Evolutionary conservation across 2,113 vertebrate species (phyloP), one percentile per base, ranked within the genome.

Genomic region (Prochilodus magdalenae): DNA sequence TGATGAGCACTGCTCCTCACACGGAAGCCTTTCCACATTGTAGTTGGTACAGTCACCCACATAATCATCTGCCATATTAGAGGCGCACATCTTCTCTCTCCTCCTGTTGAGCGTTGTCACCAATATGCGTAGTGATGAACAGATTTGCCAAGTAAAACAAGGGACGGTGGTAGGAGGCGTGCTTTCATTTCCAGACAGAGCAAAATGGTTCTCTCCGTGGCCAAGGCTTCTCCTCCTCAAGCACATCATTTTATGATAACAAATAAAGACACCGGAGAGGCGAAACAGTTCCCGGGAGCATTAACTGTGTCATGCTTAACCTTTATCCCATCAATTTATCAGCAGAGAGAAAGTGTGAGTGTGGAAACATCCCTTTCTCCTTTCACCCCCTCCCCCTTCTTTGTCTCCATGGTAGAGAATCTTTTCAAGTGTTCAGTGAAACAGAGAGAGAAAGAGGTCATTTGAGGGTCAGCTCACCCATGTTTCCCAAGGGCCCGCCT

Each of bases 261-360:
- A 91, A 90, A 89, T 90, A 85, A 83, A 85, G 86, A 88, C 88
- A 87, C 83, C 76, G 59, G 73, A 85, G 83, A 83, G 86, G 89
- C 72, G 70, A 88, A 79, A 80, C 86, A 86, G 88, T 90, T 93
- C 91, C 88, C 91, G 90, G 89, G 90, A 83, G 89, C 87, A 77
- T 87, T 77, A 79, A 66, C 86, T 60, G 73, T 85, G 89, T 91
- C 87, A 88, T 90, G 91, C 85, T 92, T 91, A 90, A 89, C 90
- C 89, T 89, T 73, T 83, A 87, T 87, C 89, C 77, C 84, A 79
- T 85, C 80, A 88, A 87, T 90, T 88, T 87, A 81, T 85, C 83
- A 88, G 88, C 83, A 74, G 78, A 87, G 79, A 73, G 59, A 82
- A 87, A 86, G 60, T 83, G 47, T 65, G 11, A 15, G 62, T 27